phyloP scores from a whole-genome alignment of 2,888 invertebrate species.

The Andrena hattorfiana region DNA sequence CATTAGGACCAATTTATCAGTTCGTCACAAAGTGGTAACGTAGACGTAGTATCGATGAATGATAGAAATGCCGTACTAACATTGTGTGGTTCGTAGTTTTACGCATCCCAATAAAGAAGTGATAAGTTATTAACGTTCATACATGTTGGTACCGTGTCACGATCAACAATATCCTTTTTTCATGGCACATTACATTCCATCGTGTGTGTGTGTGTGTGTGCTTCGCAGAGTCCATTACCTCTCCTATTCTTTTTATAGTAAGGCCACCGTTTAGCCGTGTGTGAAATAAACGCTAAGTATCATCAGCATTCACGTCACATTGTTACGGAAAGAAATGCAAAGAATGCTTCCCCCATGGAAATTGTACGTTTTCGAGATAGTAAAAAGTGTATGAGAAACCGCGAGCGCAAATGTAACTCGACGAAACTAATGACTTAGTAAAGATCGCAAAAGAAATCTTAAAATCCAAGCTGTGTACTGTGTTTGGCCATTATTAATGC shows the following conservation, averaged over 20 bases:
- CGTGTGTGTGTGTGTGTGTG: constrained; percentile 32
- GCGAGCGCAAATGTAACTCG: constrained; percentile 21
- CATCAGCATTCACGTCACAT: constrained; percentile 4
- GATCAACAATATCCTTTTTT: constrained; percentile 28
- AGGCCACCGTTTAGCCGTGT: constrained; percentile 54
- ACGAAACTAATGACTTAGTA: constrained; percentile 27
- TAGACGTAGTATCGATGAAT: constrained; percentile 21
- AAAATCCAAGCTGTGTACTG: constrained; percentile 34
- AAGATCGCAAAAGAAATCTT: constrained; percentile 32
- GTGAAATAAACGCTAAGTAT: constrained; percentile 28
- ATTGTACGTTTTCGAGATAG: constrained; percentile 12
- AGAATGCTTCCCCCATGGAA: constrained; percentile 37
- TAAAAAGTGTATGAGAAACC: constrained; percentile 12
- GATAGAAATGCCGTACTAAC: constrained; percentile 18
- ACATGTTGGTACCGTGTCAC: constrained; percentile 11
- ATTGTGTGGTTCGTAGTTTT: constrained; percentile 33
- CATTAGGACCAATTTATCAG: constrained; percentile 61
- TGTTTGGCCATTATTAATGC: constrained; percentile 32
- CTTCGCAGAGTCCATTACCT: constrained; percentile 54
- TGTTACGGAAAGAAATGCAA: constrained; percentile 44
- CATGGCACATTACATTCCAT: constrained; percentile 56
- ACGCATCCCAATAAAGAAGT: constrained; percentile 2
- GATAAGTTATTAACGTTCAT: constrained; percentile 19
- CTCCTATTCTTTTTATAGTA: constrained; percentile 50
- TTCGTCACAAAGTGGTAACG: constrained; percentile 43